These are phyloP conservation scores for Resseliella maxima DNA, from an alignment of 2,888 invertebrate genomes.

Conservation along the genomic window DNA sequence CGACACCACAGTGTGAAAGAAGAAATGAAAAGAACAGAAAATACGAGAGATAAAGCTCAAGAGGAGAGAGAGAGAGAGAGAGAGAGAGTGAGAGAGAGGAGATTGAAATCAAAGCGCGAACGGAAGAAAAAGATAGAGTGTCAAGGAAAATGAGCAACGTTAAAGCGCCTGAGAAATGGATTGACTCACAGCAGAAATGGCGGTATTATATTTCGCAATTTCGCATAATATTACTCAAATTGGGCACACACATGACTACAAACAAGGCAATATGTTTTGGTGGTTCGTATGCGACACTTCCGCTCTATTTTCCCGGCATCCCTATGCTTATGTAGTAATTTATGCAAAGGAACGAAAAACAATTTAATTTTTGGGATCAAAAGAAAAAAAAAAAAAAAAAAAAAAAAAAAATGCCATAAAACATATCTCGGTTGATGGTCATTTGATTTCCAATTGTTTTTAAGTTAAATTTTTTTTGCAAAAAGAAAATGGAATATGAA, in stretches of 20 bases:
- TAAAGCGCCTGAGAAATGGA: slow-evolving; percentile 26
- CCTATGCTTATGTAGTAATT: not conserved
- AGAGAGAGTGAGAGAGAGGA: not conserved
- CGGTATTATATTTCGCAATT: slow-evolving; percentile 46
- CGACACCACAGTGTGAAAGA: not conserved
- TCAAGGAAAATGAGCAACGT: not conserved
- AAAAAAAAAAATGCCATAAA: not conserved
- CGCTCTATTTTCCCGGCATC: not conserved
- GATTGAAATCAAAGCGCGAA: not conserved
- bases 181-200: slow-evolving; percentile 29
- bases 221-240: slow-evolving; percentile 50
- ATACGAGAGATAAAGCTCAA: no score
- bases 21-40: no score
- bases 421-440: not conserved
- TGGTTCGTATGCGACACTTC: slow-evolving; percentile 34
- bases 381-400: not conserved
- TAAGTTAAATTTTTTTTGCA: not conserved
- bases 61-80: not conserved
- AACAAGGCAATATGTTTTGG: slow-evolving; percentile 44
- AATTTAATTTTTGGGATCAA: slow-evolving; percentile 29
- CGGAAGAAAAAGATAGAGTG: not conserved
- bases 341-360: not conserved
- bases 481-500: no score
- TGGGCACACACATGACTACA: slow-evolving; percentile 48
- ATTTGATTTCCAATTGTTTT: not conserved